These are phyloP conservation scores for Periophthalmodon schlosseri DNA, from an alignment of 2,113 vertebrate genomes.

Conservation along the genomic window DNA sequence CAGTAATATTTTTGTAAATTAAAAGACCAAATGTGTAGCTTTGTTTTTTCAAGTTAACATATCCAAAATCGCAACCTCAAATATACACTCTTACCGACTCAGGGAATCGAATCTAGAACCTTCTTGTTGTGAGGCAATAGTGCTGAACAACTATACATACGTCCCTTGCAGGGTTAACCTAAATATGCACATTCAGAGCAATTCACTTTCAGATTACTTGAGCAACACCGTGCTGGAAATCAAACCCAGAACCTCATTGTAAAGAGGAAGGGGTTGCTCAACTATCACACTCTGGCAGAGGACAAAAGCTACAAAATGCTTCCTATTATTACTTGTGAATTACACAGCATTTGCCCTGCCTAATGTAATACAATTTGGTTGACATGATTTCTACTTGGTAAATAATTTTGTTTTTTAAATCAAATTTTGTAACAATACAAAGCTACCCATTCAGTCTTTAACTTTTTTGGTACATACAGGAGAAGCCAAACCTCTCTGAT, in stretches of 20 bases:
- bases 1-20: background rate
- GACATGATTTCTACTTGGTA: no score
- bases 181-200: no score
- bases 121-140: background rate
- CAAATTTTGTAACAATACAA: background rate
- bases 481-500: constrained; percentile 14
- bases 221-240: background rate
- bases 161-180: no score
- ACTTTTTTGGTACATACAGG: background rate
- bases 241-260: background rate
- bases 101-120: background rate
- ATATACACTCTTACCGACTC: background rate
- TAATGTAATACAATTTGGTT: no score
- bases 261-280: background rate
- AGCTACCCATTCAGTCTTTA: background rate
- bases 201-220: background rate
- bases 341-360: no score
- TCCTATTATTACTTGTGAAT: no score
- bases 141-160: background rate
- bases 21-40: constrained; percentile 3
- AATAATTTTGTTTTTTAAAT: background rate
- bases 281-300: no score
- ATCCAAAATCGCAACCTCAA: background rate
- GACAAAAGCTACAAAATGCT: no score
- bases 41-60: background rate